Percentiles rank a stretch among this genome's conserved stretches.
Conservation (phyloP, 2,888 invertebrate genomes). For the Entomobrya proxima region DNA sequence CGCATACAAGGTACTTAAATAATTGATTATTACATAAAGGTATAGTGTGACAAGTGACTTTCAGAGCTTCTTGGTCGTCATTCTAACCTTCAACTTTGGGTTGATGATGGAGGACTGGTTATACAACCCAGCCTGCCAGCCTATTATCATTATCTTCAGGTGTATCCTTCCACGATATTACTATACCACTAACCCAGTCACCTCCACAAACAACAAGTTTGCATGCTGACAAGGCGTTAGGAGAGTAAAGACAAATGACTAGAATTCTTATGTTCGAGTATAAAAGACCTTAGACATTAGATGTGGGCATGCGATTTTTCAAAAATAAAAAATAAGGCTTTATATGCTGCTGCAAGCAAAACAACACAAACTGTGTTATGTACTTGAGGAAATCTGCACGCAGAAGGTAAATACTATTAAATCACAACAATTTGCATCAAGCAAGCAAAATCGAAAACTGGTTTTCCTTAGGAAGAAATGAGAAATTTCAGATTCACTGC, state of each 20-base stretch:
- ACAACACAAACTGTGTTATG: too few species aligned
- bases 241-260: too few species aligned
- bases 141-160: background rate
- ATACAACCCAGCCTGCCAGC: too few species aligned
- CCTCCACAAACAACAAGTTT: too few species aligned
- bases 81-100: conserved; percentile 9
- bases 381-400: background rate
- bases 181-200: conserved; percentile 15
- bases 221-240: too few species aligned
- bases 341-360: too few species aligned
- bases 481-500: background rate
- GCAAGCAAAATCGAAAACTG: background rate
- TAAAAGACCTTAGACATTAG: too few species aligned
- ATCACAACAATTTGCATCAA: conserved; percentile 3
- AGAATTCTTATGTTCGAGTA: too few species aligned
- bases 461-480: background rate
- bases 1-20: conserved; percentile 10
- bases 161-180: too few species aligned
- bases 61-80: background rate
- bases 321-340: too few species aligned
- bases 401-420: background rate
- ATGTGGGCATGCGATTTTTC: too few species aligned
- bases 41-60: background rate
- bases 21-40: background rate
- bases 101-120: background rate